phyloP scores from a whole-genome alignment of 2,888 invertebrate species.

The Pseudococcus longispinus region DNA sequence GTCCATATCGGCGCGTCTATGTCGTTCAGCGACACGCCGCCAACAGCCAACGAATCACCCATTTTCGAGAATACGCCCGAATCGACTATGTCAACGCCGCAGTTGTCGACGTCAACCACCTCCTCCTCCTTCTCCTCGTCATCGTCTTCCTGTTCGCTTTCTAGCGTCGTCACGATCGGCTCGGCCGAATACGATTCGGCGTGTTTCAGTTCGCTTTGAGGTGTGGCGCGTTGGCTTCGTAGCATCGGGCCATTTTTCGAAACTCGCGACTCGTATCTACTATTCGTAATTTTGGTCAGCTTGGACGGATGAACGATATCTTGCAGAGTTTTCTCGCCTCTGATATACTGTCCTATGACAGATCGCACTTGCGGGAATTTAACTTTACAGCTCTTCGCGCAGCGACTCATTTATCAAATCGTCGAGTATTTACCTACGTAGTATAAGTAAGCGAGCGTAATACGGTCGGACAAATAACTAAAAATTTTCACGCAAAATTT shows the following conservation, averaged over 20 bases:
- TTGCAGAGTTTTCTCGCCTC: constrained; percentile 45
- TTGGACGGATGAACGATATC: constrained; percentile 54
- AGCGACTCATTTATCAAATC: constrained; percentile 1
- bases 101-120: not conserved
- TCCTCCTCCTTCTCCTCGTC: not conserved
- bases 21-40: not conserved
- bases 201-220: not conserved
- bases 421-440: not conserved
- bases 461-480: not conserved
- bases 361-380: constrained; percentile 14
- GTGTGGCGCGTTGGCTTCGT: not conserved
- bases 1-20: too few relatives aligned
- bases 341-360: constrained; percentile 40
- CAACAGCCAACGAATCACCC: not conserved
- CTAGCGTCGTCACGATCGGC: not conserved
- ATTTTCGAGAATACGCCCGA: not conserved
- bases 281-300: not conserved
- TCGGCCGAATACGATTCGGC: not conserved
- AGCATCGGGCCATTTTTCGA: not conserved
- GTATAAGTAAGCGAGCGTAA: not conserved
- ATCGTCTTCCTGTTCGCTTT: not conserved
- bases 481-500: not conserved
- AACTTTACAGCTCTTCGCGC: not conserved
- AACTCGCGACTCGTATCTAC: not conserved
- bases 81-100: not conserved